Conservation (phyloP, 2,113 vertebrate genomes). For the Gnathonemus echidnorhynchus region DNA sequence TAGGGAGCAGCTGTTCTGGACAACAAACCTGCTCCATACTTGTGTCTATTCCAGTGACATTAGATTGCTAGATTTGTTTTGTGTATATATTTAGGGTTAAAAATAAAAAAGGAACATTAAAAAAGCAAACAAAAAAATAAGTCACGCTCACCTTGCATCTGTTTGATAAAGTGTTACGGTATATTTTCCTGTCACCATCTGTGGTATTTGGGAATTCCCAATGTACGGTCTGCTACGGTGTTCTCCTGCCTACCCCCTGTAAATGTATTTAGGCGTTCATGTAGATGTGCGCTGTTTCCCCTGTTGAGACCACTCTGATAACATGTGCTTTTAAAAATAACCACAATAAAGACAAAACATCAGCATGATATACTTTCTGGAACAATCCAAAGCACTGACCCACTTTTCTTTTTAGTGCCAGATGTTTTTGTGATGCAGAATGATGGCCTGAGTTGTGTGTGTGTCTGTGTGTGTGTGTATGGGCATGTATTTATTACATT, state of each 20-base stretch:
- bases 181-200: conserved; percentile 81
- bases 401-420: conserved; percentile 68
- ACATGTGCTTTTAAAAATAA: conserved; percentile 56
- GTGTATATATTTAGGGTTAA: conserved; percentile 37
- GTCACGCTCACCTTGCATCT: conserved; percentile 66
- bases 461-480: background rate
- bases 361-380: conserved; percentile 77
- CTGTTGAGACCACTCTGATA: conserved; percentile 76
- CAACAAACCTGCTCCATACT: conserved; percentile 43
- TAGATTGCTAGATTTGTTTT: conserved; percentile 73
- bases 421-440: conserved; percentile 54
- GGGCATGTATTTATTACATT: background rate
- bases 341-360: conserved; percentile 66
- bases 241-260: conserved; percentile 74
- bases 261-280: conserved; percentile 88
- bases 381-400: conserved; percentile 63
- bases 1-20: conserved; percentile 57
- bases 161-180: conserved; percentile 85
- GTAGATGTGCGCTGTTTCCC: conserved; percentile 92
- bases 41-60: conserved; percentile 41
- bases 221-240: conserved; percentile 77
- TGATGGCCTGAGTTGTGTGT: background rate
- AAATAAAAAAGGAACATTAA: conserved; percentile 43
- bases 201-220: conserved; percentile 78
- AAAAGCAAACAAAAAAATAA: conserved; percentile 38